Evolutionary conservation across 2,113 vertebrate species (phyloP).

Genomic region (Paramormyrops kingsleyae): DNA sequence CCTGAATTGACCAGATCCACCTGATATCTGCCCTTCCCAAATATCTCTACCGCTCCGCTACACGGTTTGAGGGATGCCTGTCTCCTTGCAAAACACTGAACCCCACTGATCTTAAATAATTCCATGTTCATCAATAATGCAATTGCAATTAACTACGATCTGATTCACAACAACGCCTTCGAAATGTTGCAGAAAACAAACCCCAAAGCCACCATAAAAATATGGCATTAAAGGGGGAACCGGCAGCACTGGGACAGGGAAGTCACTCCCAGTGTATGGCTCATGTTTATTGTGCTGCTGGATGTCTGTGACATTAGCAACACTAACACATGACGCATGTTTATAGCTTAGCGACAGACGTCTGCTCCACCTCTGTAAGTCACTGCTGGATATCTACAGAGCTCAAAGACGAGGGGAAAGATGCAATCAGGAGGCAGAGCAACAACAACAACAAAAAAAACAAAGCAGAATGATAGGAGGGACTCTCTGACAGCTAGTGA

Average conservation of each 20-base stretch:
- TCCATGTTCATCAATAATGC: conserved; percentile 7
- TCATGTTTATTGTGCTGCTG: background rate
- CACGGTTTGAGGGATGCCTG: background rate
- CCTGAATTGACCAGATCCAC: background rate
- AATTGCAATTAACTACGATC: conserved; percentile 1
- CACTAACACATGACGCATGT: background rate
- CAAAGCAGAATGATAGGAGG: background rate
- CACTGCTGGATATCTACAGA: background rate
- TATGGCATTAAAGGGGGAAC: background rate
- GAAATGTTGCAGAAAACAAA: conserved; percentile 3
- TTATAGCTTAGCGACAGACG: background rate
- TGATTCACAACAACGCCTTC: background rate
- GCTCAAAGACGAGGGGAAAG: background rate
- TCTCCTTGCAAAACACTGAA: background rate
- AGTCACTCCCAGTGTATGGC: background rate
- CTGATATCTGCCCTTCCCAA: background rate
- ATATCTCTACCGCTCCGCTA: background rate
- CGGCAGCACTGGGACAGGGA: background rate
- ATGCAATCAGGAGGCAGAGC: background rate
- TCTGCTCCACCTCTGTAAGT: background rate
- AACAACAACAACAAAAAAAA: background rate
- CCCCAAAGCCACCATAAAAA: background rate
- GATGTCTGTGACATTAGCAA: background rate
- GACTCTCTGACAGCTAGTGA: background rate
- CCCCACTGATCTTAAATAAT: background rate